A percentile compares a stretch with the other conserved stretches of the same genome.
These are phyloP conservation scores for Drosophila anceps DNA, from an alignment of 2,888 invertebrate genomes.

Conservation along the genomic window DNA sequence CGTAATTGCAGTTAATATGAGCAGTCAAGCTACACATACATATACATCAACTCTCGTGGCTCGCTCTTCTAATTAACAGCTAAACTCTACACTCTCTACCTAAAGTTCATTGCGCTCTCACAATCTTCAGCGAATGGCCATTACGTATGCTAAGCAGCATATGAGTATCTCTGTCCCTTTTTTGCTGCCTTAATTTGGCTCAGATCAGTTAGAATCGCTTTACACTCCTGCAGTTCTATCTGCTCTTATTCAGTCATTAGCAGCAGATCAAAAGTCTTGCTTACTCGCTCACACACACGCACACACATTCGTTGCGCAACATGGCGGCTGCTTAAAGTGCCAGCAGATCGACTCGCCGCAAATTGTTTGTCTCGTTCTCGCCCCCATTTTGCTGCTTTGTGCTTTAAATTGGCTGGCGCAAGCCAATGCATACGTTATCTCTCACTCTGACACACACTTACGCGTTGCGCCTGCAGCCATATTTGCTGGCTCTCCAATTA, in stretches of 20 bases:
- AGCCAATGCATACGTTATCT: background rate
- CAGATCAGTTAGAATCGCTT: background rate
- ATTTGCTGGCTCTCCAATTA: slow-evolving; percentile 61
- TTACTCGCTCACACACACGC: background rate
- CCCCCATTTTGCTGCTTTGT: background rate
- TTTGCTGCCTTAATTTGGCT: background rate
- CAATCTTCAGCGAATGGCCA: background rate
- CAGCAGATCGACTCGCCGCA: slow-evolving; percentile 16
- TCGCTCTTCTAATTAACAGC: background rate
- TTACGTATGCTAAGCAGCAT: background rate
- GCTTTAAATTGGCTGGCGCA: background rate
- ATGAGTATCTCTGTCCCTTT: background rate
- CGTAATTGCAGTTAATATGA: background rate
- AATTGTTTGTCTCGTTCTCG: background rate
- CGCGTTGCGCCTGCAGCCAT: background rate
- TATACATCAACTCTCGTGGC: background rate
- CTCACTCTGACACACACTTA: background rate
- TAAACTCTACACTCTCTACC: background rate
- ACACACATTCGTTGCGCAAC: background rate
- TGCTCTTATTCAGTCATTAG: background rate
- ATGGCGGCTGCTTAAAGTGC: background rate
- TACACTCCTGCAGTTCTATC: background rate
- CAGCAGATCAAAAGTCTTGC: background rate
- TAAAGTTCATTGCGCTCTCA: background rate
- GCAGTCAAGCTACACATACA: background rate